Evolutionary conservation across 2,888 invertebrate species (phyloP).

Genomic region (Trissoscelio sp.): DNA sequence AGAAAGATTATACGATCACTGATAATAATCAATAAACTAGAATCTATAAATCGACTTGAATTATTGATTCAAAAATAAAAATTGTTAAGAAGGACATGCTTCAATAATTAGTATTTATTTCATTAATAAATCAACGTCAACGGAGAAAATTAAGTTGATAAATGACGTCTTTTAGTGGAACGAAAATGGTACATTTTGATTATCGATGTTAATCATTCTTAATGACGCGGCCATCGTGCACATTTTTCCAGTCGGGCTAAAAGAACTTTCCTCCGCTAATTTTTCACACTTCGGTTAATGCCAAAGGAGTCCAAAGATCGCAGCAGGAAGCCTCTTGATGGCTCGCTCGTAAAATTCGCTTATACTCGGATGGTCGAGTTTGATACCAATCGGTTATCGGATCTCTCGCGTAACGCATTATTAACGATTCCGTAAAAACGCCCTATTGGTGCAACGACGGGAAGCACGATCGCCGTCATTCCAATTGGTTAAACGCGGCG

Average conservation of each 20-base stretch:
- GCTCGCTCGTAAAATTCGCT: slow-evolving; percentile 69
- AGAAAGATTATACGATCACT: too few species aligned
- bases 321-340: slow-evolving; percentile 67
- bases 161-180: slow-evolving; percentile 17
- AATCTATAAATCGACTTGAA: too few species aligned
- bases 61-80: too few species aligned
- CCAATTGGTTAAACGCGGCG: slow-evolving; percentile 57
- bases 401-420: slow-evolving; percentile 64
- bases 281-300: slow-evolving; percentile 65
- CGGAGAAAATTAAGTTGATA: slow-evolving; percentile 25
- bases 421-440: slow-evolving; percentile 65
- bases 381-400: slow-evolving; percentile 68
- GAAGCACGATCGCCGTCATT: slow-evolving; percentile 61
- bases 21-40: too few species aligned
- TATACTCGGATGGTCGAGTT: slow-evolving; percentile 61
- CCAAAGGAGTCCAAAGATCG: slow-evolving; percentile 49
- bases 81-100: too few species aligned
- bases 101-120: slow-evolving; percentile 9
- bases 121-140: slow-evolving; percentile 17
- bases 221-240: slow-evolving; percentile 32
- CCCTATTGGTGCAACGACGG: slow-evolving; percentile 49
- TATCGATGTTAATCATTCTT: slow-evolving; percentile 46
- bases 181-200: slow-evolving; percentile 23
- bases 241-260: slow-evolving; percentile 42
- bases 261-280: slow-evolving; percentile 53